Percentiles rank a stretch among this genome's conserved stretches.
Conservation (phyloP, 1,140 invertebrate genomes). For the Leptopilina boulardi region DNA sequence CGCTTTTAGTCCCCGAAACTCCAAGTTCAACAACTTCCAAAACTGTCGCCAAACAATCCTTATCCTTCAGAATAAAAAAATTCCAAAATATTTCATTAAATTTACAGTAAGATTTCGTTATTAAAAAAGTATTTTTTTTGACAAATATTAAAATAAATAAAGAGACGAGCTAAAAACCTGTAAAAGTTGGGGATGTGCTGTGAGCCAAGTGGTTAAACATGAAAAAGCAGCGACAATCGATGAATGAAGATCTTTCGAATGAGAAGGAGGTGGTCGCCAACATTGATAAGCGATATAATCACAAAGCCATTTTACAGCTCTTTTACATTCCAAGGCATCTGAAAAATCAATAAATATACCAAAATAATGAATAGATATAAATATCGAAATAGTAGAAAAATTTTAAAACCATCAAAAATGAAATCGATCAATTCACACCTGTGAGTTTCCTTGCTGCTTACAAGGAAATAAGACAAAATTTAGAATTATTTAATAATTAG, state of each 20-base stretch:
- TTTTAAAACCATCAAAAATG: slow-evolving; percentile 29
- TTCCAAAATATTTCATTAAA: no score
- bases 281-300: slow-evolving; percentile 98
- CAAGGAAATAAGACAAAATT: slow-evolving; percentile 49
- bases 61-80: slow-evolving; percentile 79
- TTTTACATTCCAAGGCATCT: slow-evolving; percentile 91
- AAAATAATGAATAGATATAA: not conserved
- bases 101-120: no score
- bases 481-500: no score
- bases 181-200: slow-evolving; percentile 90
- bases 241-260: slow-evolving; percentile 98
- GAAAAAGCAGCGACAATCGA: slow-evolving; percentile 96
- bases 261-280: slow-evolving; percentile 93
- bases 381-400: no score
- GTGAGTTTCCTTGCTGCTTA: slow-evolving; percentile 73
- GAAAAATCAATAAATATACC: slow-evolving; percentile 38
- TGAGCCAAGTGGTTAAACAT: slow-evolving; percentile 94
- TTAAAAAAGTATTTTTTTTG: no score
- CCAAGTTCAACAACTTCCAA: slow-evolving; percentile 98
- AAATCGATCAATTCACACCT: slow-evolving; percentile 60
- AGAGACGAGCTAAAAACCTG: slow-evolving; percentile 70
- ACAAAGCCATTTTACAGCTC: slow-evolving; percentile 98
- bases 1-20: slow-evolving; percentile 95
- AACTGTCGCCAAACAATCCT: slow-evolving; percentile 93
- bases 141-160: no score